Base-by-base conservation (phyloP, 2,797 vertebrate genomes). In the Intellagama lesueurii region DNA sequence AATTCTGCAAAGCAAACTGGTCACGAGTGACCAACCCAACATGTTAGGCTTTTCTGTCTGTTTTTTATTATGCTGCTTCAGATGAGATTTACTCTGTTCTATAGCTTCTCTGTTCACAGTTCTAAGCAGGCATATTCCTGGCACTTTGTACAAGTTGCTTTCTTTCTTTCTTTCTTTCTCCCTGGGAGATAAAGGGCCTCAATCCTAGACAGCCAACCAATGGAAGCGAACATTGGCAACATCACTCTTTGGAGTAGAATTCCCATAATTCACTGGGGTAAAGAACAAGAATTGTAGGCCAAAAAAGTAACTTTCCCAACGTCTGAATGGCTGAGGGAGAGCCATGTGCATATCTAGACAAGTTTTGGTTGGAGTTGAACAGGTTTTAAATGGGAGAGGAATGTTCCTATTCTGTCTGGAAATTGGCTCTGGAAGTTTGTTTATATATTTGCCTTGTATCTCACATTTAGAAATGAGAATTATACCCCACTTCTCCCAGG, bases 11-110 rank as follows among this genome's bases (percentile, higher is more conserved):
- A 89, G 68, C 90, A 86, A 93, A 52, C 83, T 92, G 69, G 0
- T 93, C 93, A 94, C 91, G 88, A 49, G 91, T 64, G 35, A 91
- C 92, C 89, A 91, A 86, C 12, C 26, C 90, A 87, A 91, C 80
- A 44, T 0, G 4, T 70, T 94, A 93, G 87, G 91, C 93, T 97
- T 95, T 95, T 91, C 92, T 93, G 92, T 93, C 93, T 96, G 93
- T 3, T 88, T 95, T 95, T 94, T 94, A 94, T 96, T 97, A 95
- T 84, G 75, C 90, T 87, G 93, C 90, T 89, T 90, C 94, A 92
- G 87, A 7, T 91, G 91, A 92, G 93, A 94, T 95, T 96, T 95
- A 95, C 95, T 96, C 95, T 91, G 88, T 88, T 94, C 91, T 91
- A 90, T 86, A 90, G 26, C 91, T 91, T 84, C 89, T 93, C 92